Evolutionary conservation across 1,140 invertebrate genomes (phyloP).

Genomic region (Drosophila repleta): DNA sequence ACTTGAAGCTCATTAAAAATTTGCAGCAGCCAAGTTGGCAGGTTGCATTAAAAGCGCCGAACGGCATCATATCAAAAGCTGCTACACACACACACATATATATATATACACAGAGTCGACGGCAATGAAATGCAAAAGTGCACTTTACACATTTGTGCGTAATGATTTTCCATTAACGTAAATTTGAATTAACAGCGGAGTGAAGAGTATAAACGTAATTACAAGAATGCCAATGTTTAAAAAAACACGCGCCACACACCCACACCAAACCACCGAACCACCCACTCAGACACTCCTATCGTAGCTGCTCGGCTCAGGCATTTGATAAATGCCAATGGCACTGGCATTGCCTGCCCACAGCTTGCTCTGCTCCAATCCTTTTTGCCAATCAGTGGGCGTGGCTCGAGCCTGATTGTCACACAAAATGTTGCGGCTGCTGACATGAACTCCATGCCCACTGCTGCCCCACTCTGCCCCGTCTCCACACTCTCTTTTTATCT

Average conservation of each 20-base stretch:
- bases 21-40: constrained; percentile 47
- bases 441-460: constrained; percentile 16
- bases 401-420: constrained; percentile 18
- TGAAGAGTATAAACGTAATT: constrained; percentile 64
- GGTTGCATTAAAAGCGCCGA: constrained; percentile 71
- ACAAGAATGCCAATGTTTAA: constrained; percentile 58
- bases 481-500: background rate
- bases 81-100: background rate
- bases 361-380: background rate
- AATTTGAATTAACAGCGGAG: constrained; percentile 78
- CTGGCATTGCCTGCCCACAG: constrained; percentile 57
- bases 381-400: constrained; percentile 19
- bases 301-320: constrained; percentile 27
- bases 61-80: constrained; percentile 34
- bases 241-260: constrained; percentile 45
- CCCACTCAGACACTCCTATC: background rate
- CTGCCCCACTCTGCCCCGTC: background rate
- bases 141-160: constrained; percentile 81
- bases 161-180: constrained; percentile 83
- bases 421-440: constrained; percentile 37
- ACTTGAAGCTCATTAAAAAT: constrained; percentile 68
- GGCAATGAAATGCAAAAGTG: constrained; percentile 60
- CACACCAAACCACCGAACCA: background rate
- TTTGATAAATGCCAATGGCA: constrained; percentile 76
- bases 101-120: background rate